Evolutionary conservation across 1,140 invertebrate species (phyloP).

Genomic region (Cyphomyrmex costatus): DNA sequence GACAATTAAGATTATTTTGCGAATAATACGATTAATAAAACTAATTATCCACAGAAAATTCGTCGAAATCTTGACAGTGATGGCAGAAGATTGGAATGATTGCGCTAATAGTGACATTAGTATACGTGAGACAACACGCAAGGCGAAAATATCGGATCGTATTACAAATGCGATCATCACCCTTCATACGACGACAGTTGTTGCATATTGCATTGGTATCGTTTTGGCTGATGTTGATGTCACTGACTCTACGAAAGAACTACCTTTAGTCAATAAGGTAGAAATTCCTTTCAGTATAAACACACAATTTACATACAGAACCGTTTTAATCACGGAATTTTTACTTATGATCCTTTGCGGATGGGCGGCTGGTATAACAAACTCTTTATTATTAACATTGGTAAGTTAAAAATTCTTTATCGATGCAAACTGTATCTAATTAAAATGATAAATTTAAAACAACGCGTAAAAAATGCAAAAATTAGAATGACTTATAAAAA

Average conservation of each 20-base stretch:
- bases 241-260: background rate
- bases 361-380: slow-evolving; percentile 32
- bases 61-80: background rate
- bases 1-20: background rate
- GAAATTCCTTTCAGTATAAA: slow-evolving; percentile 24
- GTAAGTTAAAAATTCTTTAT: slow-evolving; percentile 12
- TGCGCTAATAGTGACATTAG: background rate
- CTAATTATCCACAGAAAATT: slow-evolving; percentile 22
- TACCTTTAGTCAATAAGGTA: background rate
- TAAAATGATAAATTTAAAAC: slow-evolving; percentile 7
- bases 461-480: background rate
- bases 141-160: slow-evolving; percentile 38
- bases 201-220: slow-evolving; percentile 13
- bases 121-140: background rate
- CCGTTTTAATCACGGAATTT: background rate
- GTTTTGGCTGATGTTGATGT: background rate
- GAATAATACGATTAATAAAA: background rate
- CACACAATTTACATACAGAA: background rate
- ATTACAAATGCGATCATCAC: slow-evolving; percentile 5
- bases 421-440: background rate
- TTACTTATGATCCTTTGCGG: background rate
- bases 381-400: slow-evolving; percentile 23
- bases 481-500: background rate
- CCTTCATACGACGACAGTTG: slow-evolving; percentile 9
- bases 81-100: slow-evolving; percentile 11